Conservation (phyloP, 2,113 vertebrate genomes). For the Delphinus delphis region DNA sequence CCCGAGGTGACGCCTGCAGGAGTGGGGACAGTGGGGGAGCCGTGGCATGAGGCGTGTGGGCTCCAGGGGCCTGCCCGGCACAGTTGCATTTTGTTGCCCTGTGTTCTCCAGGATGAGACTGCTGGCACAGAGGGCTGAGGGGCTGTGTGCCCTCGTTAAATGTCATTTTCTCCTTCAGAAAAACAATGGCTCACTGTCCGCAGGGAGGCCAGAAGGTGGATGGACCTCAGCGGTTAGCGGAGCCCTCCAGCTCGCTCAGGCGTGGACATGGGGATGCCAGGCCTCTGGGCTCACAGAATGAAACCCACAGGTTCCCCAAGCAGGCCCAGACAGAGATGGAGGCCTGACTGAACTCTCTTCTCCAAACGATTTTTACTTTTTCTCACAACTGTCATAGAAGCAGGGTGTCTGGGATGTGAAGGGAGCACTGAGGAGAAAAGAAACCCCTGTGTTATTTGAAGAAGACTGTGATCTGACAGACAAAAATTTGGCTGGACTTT, state of each 20-base stretch:
- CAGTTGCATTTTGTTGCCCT: rapidly evolving
- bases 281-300: background rate
- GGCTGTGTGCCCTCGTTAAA: background rate
- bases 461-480: background rate
- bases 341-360: rapidly evolving
- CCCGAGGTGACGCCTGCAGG: rapidly evolving
- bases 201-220: rapidly evolving
- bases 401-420: rapidly evolving
- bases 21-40: background rate
- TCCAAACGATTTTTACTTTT: background rate
- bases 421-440: background rate
- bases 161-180: background rate
- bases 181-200: background rate
- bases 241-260: background rate
- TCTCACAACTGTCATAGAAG: rapidly evolving
- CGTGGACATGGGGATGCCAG: background rate
- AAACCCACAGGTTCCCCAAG: background rate
- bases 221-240: background rate
- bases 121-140: background rate
- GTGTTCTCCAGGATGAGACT: background rate
- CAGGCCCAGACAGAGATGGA: rapidly evolving
- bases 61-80: background rate
- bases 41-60: background rate
- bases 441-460: background rate
- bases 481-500: background rate